Conservation (phyloP, 2,797 vertebrate species). For the Labeo calbasu region DNA sequence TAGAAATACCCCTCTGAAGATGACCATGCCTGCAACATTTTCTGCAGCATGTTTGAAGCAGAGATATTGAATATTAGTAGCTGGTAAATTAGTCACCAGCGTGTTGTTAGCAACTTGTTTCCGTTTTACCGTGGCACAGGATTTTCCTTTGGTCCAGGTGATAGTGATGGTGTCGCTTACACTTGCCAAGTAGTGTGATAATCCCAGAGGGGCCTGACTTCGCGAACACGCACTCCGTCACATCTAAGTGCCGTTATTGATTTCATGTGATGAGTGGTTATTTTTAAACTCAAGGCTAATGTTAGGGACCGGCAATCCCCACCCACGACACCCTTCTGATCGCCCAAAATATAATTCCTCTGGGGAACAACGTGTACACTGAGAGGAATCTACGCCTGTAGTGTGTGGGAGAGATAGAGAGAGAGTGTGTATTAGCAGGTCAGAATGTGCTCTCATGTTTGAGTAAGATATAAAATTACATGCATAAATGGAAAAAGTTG, state of each 20-base stretch:
- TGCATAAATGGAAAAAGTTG: background rate
- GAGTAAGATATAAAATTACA: background rate
- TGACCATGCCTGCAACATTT: too few relatives aligned
- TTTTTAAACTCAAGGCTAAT: slow-evolving; percentile 63
- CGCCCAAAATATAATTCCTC: slow-evolving; percentile 41
- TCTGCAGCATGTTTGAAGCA: background rate
- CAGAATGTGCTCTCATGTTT: background rate
- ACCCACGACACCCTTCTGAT: slow-evolving; percentile 5
- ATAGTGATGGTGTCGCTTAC: slow-evolving; percentile 45
- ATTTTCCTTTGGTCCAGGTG: slow-evolving; percentile 49
- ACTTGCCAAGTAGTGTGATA: slow-evolving; percentile 53
- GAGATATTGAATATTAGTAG: background rate
- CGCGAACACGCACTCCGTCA: slow-evolving; percentile 60
- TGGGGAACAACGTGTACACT: slow-evolving; percentile 41
- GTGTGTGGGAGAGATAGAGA: background rate
- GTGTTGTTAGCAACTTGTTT: slow-evolving; percentile 10
- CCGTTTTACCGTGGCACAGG: slow-evolving; percentile 1
- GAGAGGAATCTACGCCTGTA: slow-evolving; percentile 3
- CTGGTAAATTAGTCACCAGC: background rate
- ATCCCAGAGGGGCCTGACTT: slow-evolving; percentile 54
- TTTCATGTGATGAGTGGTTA: slow-evolving; percentile 68
- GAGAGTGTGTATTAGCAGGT: background rate
- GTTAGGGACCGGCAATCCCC: slow-evolving; percentile 47
- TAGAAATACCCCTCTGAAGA: too few relatives aligned
- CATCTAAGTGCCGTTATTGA: slow-evolving; percentile 75